Percentiles rank a stretch among this genome's conserved stretches.
These are phyloP conservation scores for Anastrepha ludens DNA, from an alignment of 1,140 invertebrate species.

Conservation along the genomic window DNA sequence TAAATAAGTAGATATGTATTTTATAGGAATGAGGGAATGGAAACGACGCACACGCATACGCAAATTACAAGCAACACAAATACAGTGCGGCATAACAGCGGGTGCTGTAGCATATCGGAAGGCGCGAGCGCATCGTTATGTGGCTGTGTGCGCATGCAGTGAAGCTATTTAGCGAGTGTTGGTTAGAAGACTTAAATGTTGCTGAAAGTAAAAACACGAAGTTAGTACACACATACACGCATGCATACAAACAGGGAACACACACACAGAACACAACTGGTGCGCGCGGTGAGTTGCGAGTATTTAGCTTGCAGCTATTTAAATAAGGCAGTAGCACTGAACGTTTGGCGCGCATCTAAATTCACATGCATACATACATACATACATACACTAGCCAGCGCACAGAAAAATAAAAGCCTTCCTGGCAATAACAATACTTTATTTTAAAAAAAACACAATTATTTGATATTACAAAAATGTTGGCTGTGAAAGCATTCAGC, in stretches of 20 bases:
- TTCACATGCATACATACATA: too few species aligned
- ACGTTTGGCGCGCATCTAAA: neutral
- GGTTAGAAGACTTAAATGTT: neutral
- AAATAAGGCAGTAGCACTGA: neutral
- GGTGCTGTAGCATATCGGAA: neutral
- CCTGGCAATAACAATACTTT: too few species aligned
- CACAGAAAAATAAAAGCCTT: too few species aligned
- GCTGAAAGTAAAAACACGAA: neutral
- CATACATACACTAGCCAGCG: too few species aligned
- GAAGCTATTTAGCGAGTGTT: too few species aligned
- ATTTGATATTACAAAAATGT: too few species aligned
- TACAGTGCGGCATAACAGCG: neutral
- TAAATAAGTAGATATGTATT: neutral
- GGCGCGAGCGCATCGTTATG: neutral
- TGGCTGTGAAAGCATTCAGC: too few species aligned
- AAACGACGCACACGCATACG: neutral
- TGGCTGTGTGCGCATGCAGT: too few species aligned
- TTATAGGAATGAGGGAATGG: neutral
- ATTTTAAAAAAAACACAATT: too few species aligned
- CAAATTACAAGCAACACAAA: neutral
- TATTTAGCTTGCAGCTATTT: neutral
- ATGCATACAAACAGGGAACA: neutral
- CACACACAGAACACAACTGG: neutral
- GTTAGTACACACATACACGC: neutral
- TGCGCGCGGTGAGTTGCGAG: neutral